Percentiles rank a stretch among this genome's conserved stretches.
Conservation (phyloP, 2,888 invertebrate species). For the Aquatica leii region DNA sequence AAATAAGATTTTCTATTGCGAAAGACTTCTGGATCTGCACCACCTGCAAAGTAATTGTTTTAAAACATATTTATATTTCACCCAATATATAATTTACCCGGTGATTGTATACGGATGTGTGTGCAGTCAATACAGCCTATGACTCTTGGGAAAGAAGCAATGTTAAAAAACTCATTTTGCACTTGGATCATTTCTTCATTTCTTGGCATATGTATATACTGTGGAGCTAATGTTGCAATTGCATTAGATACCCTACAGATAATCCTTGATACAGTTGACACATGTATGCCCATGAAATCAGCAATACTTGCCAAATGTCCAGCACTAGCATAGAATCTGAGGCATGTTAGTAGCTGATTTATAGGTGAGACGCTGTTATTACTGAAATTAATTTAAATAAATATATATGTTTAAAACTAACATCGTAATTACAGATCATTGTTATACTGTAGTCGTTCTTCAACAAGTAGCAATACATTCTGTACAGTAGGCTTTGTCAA, state of each 20-base stretch:
- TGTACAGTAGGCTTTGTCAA: not conserved
- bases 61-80: too few relatives aligned
- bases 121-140: slow-evolving; percentile 46
- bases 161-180: slow-evolving; percentile 38
- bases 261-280: slow-evolving; percentile 36
- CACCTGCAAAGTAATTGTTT: too few relatives aligned
- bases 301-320: slow-evolving; percentile 28
- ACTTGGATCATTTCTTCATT: slow-evolving; percentile 27
- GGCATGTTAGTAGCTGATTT: slow-evolving; percentile 35
- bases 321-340: slow-evolving; percentile 34
- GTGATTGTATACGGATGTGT: slow-evolving; percentile 43
- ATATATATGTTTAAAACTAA: too few relatives aligned
- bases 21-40: too few relatives aligned
- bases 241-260: slow-evolving; percentile 36
- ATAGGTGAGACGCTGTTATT: slow-evolving; percentile 36
- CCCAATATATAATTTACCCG: too few relatives aligned
- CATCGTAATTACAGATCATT: slow-evolving; percentile 8
- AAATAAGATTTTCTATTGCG: too few relatives aligned
- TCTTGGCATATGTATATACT: slow-evolving; percentile 36
- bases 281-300: slow-evolving; percentile 40
- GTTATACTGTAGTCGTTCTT: not conserved
- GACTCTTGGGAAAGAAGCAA: slow-evolving; percentile 42
- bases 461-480: not conserved
- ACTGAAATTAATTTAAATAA: too few relatives aligned
- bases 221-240: slow-evolving; percentile 33